These are phyloP conservation scores for Scolopax bukidnonensis DNA, from an alignment of 2,797 vertebrate genomes.

Conservation along the genomic window DNA sequence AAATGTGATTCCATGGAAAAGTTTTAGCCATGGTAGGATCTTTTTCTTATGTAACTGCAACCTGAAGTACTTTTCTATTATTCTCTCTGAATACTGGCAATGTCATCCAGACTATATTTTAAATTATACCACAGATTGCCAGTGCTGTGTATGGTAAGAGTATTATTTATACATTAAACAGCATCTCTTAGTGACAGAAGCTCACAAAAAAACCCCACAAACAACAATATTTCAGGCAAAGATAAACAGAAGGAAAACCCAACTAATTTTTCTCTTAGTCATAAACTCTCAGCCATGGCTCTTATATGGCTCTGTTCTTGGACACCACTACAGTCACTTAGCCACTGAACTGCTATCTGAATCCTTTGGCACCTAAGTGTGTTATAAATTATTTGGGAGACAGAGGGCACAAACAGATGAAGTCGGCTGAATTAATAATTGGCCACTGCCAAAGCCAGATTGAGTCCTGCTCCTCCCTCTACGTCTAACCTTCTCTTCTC, in stretches of 20 bases:
- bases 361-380: not conserved
- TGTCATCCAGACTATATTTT: not conserved
- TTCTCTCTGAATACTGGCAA: not conserved
- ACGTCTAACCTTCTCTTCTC: not conserved
- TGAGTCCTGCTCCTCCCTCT: not conserved
- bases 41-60: not conserved
- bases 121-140: not conserved
- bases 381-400: not conserved
- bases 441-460: not conserved
- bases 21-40: not conserved
- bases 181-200: not conserved
- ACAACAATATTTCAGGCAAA: not conserved
- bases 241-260: not conserved
- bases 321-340: not conserved
- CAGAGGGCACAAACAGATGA: not conserved
- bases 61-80: not conserved
- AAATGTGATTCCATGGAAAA: not conserved
- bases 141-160: not conserved
- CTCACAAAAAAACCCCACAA: not conserved
- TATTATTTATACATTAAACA: not conserved
- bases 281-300: not conserved
- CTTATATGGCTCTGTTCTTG: not conserved
- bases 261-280: not conserved
- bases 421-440: not conserved
- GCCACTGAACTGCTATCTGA: not conserved